Evolutionary conservation across 2,113 vertebrate genomes (phyloP).

Genomic region (Poeciliopsis turrubarensis): DNA sequence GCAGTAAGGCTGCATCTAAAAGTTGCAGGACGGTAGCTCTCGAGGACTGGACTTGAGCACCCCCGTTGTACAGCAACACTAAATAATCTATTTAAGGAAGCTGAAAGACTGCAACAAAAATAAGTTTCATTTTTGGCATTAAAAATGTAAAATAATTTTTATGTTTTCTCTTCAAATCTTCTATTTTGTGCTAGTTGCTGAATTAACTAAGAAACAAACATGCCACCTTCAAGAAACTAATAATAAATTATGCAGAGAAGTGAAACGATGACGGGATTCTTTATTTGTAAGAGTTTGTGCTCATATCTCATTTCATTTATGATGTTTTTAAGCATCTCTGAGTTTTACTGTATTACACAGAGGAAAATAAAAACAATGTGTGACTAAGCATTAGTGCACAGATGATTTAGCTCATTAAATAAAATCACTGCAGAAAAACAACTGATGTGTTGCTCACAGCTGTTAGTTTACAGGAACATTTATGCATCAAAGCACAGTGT

Average conservation of each 20-base stretch:
- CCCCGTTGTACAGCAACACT: no score
- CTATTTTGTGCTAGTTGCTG: not conserved
- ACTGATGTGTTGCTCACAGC: not conserved
- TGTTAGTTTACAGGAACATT: not conserved
- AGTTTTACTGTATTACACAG: not conserved
- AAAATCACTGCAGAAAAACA: not conserved
- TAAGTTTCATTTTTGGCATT: not conserved
- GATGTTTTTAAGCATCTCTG: not conserved
- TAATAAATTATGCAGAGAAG: no score
- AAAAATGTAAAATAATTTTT: not conserved
- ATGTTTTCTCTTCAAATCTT: not conserved
- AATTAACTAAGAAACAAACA: not conserved
- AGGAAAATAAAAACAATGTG: not conserved
- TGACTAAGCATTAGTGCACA: not conserved
- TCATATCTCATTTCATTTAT: not conserved
- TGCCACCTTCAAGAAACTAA: no score
- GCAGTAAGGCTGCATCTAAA: no score
- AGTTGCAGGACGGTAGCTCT: no score
- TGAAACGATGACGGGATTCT: not conserved
- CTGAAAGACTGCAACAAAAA: no score
- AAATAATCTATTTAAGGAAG: no score
- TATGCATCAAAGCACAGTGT: not conserved
- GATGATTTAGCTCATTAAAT: not conserved
- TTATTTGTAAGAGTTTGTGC: not conserved
- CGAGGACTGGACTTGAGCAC: no score